Percentiles rank a stretch among this genome's conserved stretches.
Evolutionary conservation across 2,113 vertebrate species (phyloP).

Genomic region (Octodon degus): DNA sequence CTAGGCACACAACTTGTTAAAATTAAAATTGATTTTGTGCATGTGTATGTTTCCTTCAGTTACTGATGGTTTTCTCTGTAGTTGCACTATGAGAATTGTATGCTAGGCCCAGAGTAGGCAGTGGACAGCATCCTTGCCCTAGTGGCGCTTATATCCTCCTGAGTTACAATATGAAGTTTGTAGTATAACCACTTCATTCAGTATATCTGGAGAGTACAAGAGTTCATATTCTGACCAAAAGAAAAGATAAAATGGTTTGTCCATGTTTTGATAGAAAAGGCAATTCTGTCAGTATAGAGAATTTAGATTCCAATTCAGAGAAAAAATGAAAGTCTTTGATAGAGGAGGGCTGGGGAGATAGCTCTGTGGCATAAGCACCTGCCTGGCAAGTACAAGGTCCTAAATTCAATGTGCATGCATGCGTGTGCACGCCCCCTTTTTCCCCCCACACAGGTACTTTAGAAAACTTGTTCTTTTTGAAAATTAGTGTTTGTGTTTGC

Average conservation of each 20-base stretch:
- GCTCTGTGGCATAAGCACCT: too few species aligned
- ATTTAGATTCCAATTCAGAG: conserved; percentile 21
- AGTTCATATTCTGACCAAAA: not conserved
- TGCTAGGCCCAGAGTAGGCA: not conserved
- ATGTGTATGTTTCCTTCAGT: not conserved
- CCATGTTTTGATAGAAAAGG: not conserved
- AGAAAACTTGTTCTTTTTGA: not conserved
- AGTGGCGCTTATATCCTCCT: not conserved
- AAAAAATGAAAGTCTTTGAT: conserved; percentile 4
- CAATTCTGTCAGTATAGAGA: not conserved
- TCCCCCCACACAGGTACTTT: not conserved
- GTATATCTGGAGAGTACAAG: not conserved
- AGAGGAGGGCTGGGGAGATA: not conserved
- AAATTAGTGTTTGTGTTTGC: not conserved
- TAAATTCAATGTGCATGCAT: too few species aligned
- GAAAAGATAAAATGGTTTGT: not conserved
- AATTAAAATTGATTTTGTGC: conserved; percentile 3
- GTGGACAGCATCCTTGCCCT: not conserved
- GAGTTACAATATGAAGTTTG: not conserved
- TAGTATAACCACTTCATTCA: not conserved
- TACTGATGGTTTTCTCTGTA: not conserved
- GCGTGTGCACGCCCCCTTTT: too few species aligned
- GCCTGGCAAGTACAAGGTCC: too few species aligned
- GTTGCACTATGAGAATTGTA: not conserved
- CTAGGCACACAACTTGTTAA: not conserved